Evolutionary conservation across 2,113 vertebrate species (phyloP).

Genomic region (Megaptera novaeangliae): DNA sequence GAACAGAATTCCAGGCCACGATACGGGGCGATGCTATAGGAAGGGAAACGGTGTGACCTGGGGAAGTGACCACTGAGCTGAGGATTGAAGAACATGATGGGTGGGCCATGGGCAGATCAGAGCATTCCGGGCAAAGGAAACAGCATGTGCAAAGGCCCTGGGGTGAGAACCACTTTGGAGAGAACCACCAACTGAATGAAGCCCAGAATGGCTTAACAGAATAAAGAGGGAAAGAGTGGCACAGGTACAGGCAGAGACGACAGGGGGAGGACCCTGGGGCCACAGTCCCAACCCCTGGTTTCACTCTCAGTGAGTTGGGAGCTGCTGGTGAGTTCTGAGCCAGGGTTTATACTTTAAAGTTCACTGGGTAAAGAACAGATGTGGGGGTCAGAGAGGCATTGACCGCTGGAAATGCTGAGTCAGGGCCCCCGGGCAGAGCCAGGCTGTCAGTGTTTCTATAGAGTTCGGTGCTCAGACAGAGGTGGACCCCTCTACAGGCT

Average conservation of each 20-base stretch:
- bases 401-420: background rate
- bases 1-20: rapidly evolving
- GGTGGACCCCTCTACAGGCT: too few relatives aligned
- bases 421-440: rapidly evolving
- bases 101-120: rapidly evolving
- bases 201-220: background rate
- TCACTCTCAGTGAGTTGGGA: rapidly evolving
- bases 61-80: rapidly evolving
- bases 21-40: rapidly evolving
- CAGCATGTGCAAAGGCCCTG: background rate
- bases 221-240: too few relatives aligned
- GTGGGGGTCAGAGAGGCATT: rapidly evolving
- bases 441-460: rapidly evolving
- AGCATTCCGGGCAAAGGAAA: rapidly evolving
- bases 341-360: background rate
- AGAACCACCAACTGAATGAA: too few relatives aligned
- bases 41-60: rapidly evolving
- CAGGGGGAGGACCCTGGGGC: too few relatives aligned
- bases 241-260: rapidly evolving
- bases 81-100: rapidly evolving
- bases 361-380: background rate
- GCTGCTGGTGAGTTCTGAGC: background rate
- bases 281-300: background rate
- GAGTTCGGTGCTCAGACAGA: rapidly evolving
- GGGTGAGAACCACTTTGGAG: background rate